Conservation (phyloP, 2,888 invertebrate species). For the Cotesia congregata region DNA sequence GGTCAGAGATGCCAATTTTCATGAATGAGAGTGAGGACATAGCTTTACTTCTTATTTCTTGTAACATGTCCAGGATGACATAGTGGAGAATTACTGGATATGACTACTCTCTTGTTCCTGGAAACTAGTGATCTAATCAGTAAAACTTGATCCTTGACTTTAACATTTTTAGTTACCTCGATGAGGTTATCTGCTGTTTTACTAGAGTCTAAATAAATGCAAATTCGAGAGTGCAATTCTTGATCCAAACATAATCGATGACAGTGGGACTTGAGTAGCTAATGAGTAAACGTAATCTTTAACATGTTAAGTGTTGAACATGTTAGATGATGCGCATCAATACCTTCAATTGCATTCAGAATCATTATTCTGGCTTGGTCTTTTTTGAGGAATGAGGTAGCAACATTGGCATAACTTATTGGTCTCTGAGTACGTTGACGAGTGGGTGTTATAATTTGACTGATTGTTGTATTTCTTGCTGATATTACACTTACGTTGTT, state of each 20-base stretch:
- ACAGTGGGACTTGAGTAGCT: background rate
- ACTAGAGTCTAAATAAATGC: background rate
- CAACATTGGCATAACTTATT: no score
- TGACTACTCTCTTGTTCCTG: constrained; percentile 6
- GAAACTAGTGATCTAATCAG: constrained; percentile 1
- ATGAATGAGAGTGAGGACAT: constrained; percentile 48
- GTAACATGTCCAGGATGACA: constrained; percentile 20
- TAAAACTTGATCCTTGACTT: background rate
- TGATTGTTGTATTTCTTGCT: no score
- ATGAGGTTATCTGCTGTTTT: background rate
- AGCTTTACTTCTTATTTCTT: constrained; percentile 40
- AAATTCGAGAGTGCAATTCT: background rate
- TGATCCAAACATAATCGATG: background rate
- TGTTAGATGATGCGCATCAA: no score
- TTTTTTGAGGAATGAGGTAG: background rate
- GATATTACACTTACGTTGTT: no score
- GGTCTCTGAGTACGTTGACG: no score
- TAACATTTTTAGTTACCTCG: background rate
- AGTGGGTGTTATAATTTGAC: no score
- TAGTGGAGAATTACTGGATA: constrained; percentile 42
- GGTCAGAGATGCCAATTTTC: constrained; percentile 46
- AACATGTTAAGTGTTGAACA: no score
- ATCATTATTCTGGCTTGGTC: constrained; percentile 8
- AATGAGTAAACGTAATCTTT: background rate
- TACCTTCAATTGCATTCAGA: background rate